These are phyloP conservation scores for Cotesia chilonis DNA, from an alignment of 1,140 invertebrate genomes.

Conservation along the genomic window DNA sequence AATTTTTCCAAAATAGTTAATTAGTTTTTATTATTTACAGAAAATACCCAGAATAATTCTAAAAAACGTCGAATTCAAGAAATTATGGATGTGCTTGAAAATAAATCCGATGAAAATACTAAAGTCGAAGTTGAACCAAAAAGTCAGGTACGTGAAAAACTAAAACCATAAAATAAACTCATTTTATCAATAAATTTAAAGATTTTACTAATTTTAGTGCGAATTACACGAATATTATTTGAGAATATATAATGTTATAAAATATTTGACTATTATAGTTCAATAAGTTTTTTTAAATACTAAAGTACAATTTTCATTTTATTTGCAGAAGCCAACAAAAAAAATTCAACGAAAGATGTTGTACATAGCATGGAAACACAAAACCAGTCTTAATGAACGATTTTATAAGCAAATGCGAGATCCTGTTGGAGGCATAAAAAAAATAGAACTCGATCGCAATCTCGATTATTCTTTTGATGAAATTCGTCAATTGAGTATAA, in stretches of 20 bases:
- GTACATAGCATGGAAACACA: conserved; percentile 4
- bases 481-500: neutral
- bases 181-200: neutral
- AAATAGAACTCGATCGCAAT: neutral
- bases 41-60: neutral
- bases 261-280: too few species aligned
- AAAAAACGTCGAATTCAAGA: neutral
- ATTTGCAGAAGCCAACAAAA: neutral
- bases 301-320: neutral
- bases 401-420: neutral
- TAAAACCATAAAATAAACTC: neutral
- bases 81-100: neutral
- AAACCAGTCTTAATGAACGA: neutral
- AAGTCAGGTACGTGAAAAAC: neutral
- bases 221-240: neutral
- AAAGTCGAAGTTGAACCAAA: neutral
- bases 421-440: neutral
- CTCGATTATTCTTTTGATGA: neutral
- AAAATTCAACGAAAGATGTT: neutral
- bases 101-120: neutral
- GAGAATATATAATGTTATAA: neutral
- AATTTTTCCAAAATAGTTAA: neutral
- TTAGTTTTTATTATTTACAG: neutral
- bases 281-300: too few species aligned
- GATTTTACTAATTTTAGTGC: neutral